These are phyloP conservation scores for Psix sp. DNA, from an alignment of 1,140 invertebrate species.

Conservation along the genomic window DNA sequence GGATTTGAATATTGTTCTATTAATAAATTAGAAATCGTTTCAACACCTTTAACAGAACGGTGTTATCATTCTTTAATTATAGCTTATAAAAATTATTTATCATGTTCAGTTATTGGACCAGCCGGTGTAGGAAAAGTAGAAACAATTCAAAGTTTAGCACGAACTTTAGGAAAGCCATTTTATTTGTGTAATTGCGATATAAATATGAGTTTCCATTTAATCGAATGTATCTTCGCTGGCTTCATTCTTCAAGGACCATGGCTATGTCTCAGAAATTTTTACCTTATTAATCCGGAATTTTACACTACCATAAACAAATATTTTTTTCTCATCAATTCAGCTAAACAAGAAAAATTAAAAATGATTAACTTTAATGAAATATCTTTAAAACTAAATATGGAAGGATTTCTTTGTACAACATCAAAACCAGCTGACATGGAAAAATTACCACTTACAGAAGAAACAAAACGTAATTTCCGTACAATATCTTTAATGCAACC, in stretches of 20 bases:
- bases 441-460: slow-evolving; percentile 81
- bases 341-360: slow-evolving; percentile 76
- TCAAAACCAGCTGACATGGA: slow-evolving; percentile 81
- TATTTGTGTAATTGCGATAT: slow-evolving; percentile 83
- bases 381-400: slow-evolving; percentile 78
- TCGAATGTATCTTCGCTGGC: slow-evolving; percentile 81
- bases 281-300: slow-evolving; percentile 79
- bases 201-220: slow-evolving; percentile 80
- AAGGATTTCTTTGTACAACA: slow-evolving; percentile 81
- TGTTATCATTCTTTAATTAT: slow-evolving; percentile 94
- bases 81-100: slow-evolving; percentile 82
- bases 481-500: slow-evolving; percentile 84
- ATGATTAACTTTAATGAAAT: slow-evolving; percentile 81
- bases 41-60: slow-evolving; percentile 92
- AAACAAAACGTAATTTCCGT: slow-evolving; percentile 82
- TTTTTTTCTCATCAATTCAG: slow-evolving; percentile 76
- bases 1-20: slow-evolving; percentile 87
- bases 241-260: slow-evolving; percentile 82
- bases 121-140: slow-evolving; percentile 84
- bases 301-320: slow-evolving; percentile 78
- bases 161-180: slow-evolving; percentile 81
- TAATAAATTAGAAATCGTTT: slow-evolving; percentile 86
- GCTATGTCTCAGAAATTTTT: slow-evolving; percentile 86
- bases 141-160: slow-evolving; percentile 83
- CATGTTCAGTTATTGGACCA: slow-evolving; percentile 81